Percentiles rank a stretch among this genome's conserved stretches.
phyloP scores from a whole-genome alignment of 2,113 vertebrate species.

The Myotis brandtii region DNA sequence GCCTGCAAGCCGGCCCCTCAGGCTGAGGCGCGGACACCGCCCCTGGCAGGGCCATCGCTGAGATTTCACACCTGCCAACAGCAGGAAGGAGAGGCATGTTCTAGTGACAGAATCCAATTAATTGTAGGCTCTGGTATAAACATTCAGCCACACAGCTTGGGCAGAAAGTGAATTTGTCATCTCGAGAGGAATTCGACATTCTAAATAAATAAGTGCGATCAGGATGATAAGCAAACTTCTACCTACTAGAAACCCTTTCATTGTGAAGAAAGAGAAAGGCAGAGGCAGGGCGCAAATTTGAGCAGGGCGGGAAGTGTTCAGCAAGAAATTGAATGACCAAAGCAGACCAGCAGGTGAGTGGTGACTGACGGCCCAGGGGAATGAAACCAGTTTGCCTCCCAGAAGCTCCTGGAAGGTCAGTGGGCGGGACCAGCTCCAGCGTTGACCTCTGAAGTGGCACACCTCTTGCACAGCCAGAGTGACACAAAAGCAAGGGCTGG shows the following conservation, averaged over 20 bases:
- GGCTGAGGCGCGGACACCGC: not conserved
- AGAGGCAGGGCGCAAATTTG: not conserved
- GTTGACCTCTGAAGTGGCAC: not conserved
- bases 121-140: slow-evolving; percentile 9
- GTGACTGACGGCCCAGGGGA: not conserved
- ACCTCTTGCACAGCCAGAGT: not conserved
- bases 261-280: slow-evolving; percentile 20
- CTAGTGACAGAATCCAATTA: slow-evolving; percentile 49
- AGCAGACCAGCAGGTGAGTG: not conserved
- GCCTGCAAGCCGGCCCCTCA: not conserved
- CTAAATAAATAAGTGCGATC: slow-evolving; percentile 59
- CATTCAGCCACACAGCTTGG: slow-evolving; percentile 4
- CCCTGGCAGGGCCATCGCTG: not conserved
- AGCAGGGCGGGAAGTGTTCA: not conserved
- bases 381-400: not conserved
- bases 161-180: slow-evolving; percentile 17
- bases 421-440: not conserved
- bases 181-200: not conserved
- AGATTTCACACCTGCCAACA: not conserved
- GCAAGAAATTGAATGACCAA: not conserved
- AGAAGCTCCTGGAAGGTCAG: slow-evolving; percentile 46
- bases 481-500: not conserved
- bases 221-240: slow-evolving; percentile 48
- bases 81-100: not conserved
- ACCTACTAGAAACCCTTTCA: not conserved